Evolutionary conservation across 2,888 invertebrate species (phyloP).

Genomic region (Habrosyne pyritoides): DNA sequence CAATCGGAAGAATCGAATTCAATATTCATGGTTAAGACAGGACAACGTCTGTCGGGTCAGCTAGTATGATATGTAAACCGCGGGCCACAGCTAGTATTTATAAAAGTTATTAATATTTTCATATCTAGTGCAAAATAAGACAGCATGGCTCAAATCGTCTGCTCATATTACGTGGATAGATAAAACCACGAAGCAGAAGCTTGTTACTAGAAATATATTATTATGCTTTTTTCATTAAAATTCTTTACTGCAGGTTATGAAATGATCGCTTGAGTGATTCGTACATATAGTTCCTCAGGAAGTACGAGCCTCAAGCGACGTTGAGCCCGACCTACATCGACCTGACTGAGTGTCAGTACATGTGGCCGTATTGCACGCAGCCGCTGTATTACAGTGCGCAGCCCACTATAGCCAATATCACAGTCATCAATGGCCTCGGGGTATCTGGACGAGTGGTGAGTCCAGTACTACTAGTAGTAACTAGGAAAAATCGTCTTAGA

Average conservation of each 20-base stretch:
- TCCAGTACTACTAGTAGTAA: slow-evolving; percentile 14
- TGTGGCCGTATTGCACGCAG: slow-evolving; percentile 99
- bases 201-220: no score
- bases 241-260: background rate
- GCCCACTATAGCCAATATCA: slow-evolving; percentile 96
- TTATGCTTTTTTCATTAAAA: no score
- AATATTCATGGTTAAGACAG: no score
- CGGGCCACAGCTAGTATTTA: no score
- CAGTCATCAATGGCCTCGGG: slow-evolving; percentile 96
- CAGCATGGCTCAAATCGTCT: background rate
- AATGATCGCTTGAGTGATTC: slow-evolving; percentile 6
- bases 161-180: no score
- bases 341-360: slow-evolving; percentile 96
- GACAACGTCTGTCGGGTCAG: no score
- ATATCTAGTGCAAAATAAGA: no score
- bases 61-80: no score
- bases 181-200: no score
- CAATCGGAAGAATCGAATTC: no score
- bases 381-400: slow-evolving; percentile 94
- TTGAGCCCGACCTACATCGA: slow-evolving; percentile 94
- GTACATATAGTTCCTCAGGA: slow-evolving; percentile 71
- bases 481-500: no score
- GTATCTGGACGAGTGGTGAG: slow-evolving; percentile 91
- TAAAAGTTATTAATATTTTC: no score
- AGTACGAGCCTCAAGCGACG: slow-evolving; percentile 85